Percentiles rank a stretch among this genome's conserved stretches.
Conservation (phyloP, 2,888 invertebrate genomes). For the Cephus rjabovi region DNA sequence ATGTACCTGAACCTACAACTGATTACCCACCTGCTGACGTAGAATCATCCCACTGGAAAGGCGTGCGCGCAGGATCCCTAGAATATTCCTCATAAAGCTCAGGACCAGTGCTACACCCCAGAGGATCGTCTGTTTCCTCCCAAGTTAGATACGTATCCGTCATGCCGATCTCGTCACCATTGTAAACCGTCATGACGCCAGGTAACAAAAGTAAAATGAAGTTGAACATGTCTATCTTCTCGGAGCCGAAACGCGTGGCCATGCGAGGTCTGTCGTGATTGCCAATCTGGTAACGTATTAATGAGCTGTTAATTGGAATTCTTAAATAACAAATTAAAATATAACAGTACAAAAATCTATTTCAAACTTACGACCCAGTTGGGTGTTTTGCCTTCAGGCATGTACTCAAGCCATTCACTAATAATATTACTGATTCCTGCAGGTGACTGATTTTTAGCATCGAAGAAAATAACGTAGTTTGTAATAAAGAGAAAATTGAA, state of each 20-base stretch:
- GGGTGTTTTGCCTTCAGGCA: conserved; percentile 72
- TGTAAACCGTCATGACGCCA: conserved; percentile 6
- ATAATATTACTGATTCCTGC: conserved; percentile 69
- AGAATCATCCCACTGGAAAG: conserved; percentile 74
- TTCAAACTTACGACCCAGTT: conserved; percentile 81
- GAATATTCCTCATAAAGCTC: conserved; percentile 70
- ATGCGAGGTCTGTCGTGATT: conserved; percentile 12
- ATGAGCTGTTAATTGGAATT: too few relatives aligned
- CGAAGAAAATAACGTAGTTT: fast-evolving
- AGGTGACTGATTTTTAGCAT: too few relatives aligned
- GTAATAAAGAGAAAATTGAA: conserved; percentile 7
- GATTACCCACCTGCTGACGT: conserved; percentile 61
- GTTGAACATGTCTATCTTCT: not conserved
- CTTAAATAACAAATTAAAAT: too few relatives aligned
- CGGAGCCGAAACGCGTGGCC: conserved; percentile 6
- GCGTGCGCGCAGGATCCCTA: conserved; percentile 76
- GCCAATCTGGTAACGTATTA: not conserved
- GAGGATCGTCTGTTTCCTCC: conserved; percentile 75
- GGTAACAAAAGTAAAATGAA: conserved; percentile 7
- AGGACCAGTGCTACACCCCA: conserved; percentile 74
- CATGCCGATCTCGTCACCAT: conserved; percentile 5
- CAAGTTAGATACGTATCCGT: conserved; percentile 67
- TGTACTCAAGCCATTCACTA: conserved; percentile 64
- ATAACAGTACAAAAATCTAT: not conserved
- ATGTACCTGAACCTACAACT: too few relatives aligned